Conservation (phyloP, 2,797 vertebrate genomes). For the Syncerus caffer region DNA sequence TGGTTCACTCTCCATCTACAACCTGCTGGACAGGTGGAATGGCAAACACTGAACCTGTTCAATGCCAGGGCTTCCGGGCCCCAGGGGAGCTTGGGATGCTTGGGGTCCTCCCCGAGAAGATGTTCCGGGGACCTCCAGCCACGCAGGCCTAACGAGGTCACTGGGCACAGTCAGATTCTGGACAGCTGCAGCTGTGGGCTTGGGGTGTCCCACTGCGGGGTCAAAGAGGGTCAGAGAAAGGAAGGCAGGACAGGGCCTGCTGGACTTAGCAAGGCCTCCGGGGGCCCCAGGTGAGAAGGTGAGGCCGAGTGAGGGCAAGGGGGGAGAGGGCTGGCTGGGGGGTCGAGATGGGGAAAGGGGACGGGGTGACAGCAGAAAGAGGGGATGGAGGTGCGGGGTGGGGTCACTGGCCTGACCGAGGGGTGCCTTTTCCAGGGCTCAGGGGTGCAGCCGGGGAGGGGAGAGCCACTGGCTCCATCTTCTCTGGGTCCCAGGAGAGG, state of each 20-base stretch:
- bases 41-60: rapidly evolving
- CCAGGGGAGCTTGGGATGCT: background rate
- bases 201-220: background rate
- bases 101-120: background rate
- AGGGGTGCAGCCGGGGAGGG: background rate
- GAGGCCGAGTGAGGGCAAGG: rapidly evolving
- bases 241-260: background rate
- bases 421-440: background rate
- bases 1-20: rapidly evolving
- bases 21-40: background rate
- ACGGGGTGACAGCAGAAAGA: rapidly evolving
- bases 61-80: background rate
- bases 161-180: background rate
- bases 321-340: rapidly evolving
- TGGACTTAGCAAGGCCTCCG: background rate
- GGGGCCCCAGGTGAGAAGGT: too few relatives aligned
- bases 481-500: background rate
- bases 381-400: rapidly evolving
- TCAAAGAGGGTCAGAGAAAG: background rate
- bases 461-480: background rate
- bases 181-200: background rate
- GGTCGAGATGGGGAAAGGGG: too few relatives aligned
- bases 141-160: background rate
- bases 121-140: background rate
- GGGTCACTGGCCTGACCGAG: background rate